Conservation (phyloP, 2,113 vertebrate species). For the Leuciscus idus region DNA sequence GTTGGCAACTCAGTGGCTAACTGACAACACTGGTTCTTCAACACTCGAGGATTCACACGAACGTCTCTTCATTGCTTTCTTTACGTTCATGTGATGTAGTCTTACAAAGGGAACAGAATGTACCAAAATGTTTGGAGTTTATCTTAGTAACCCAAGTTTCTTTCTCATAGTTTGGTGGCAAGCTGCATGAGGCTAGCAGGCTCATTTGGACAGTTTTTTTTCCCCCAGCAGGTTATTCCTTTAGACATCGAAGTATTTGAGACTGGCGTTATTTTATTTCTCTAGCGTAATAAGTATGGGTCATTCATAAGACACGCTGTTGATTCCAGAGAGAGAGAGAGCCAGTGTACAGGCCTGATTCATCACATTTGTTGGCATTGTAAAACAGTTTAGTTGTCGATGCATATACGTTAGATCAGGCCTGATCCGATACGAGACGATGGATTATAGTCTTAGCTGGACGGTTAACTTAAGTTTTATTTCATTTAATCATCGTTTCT, state of each 20-base stretch:
- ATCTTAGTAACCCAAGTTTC: constrained; percentile 23
- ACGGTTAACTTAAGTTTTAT: not conserved
- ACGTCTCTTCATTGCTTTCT: not conserved
- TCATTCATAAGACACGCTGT: not conserved
- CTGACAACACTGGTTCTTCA: constrained; percentile 6
- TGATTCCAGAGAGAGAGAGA: not conserved
- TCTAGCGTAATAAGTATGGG: not conserved
- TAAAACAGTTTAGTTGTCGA: constrained; percentile 25
- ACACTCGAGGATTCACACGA: not conserved
- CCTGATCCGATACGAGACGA: constrained; percentile 22
- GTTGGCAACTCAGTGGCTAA: constrained; percentile 16
- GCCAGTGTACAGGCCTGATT: not conserved
- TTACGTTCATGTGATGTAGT: not conserved
- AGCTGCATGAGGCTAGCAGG: not conserved
- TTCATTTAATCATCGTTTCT: not conserved
- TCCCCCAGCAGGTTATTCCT: not conserved
- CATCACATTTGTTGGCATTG: constrained; percentile 11
- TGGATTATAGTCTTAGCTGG: not conserved
- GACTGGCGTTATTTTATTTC: not conserved
- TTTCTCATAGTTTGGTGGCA: constrained; percentile 17
- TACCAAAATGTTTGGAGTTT: constrained; percentile 21
- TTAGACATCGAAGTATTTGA: not conserved
- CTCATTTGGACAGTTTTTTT: not conserved
- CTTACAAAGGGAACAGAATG: not conserved
- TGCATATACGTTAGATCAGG: not conserved